Evolutionary conservation across 1,140 invertebrate genomes (phyloP).

Genomic region (Arctopsyche grandis): DNA sequence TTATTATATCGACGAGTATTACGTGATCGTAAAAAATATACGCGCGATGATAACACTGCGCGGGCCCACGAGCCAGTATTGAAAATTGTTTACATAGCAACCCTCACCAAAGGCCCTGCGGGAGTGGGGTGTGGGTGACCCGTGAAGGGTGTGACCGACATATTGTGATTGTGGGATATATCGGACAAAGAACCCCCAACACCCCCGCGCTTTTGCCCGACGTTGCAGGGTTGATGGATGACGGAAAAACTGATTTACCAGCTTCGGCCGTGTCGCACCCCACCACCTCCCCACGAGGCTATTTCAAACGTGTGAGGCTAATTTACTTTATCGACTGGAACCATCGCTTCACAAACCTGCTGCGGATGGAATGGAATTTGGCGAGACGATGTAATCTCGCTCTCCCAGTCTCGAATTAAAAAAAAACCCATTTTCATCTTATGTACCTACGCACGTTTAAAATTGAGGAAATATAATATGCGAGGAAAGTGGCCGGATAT

Average conservation of each 20-base stretch:
- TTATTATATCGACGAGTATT: background rate
- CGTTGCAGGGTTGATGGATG: background rate
- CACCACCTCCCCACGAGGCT: background rate
- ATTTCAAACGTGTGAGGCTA: conserved; percentile 5
- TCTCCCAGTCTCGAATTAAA: no score
- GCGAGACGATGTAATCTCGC: no score
- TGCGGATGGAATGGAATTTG: background rate
- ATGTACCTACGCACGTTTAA: no score
- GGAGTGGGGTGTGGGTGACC: background rate
- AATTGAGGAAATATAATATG: no score
- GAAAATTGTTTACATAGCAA: conserved; percentile 29
- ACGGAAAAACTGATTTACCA: conserved; percentile 21
- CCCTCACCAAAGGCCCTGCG: background rate
- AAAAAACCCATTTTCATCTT: no score
- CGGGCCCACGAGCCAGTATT: background rate
- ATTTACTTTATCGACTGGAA: conserved; percentile 22
- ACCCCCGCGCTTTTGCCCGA: background rate
- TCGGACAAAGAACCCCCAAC: background rate
- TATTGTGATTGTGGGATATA: conserved; percentile 10
- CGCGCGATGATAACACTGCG: background rate
- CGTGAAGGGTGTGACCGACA: conserved; percentile 11
- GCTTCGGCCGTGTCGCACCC: background rate
- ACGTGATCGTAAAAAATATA: background rate
- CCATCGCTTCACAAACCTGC: background rate
- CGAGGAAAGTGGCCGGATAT: no score